Evolutionary conservation across 2,797 vertebrate species (phyloP).

Genomic region (Hemibagrus guttatus): DNA sequence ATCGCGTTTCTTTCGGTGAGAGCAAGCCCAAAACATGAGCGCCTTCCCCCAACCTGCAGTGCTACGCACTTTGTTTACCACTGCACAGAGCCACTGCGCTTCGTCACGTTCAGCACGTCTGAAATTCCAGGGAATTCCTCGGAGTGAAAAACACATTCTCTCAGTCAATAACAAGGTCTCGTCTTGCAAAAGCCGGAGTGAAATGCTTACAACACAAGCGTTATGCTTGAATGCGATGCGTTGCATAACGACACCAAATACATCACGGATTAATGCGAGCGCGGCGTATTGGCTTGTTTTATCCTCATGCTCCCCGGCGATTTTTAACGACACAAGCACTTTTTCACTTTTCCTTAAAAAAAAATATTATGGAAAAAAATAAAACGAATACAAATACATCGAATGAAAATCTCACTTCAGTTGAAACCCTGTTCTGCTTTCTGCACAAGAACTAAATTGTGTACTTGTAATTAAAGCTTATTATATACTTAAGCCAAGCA

Average conservation of each 20-base stretch:
- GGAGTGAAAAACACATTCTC: constrained; percentile 39
- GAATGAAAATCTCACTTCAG: not conserved
- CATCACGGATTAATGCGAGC: not conserved
- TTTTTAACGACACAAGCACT: not conserved
- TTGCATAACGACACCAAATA: constrained; percentile 33
- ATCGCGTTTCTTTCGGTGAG: not conserved
- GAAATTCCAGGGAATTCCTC: constrained; percentile 50
- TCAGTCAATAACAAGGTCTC: constrained; percentile 36
- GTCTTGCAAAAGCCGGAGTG: constrained; percentile 50
- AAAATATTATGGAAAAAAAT: not conserved
- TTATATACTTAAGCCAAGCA: not conserved
- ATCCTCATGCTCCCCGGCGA: not conserved
- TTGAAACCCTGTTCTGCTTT: not conserved
- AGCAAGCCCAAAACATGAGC: constrained; percentile 11
- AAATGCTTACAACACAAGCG: constrained; percentile 18
- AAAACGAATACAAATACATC: not conserved
- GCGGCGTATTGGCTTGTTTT: not conserved
- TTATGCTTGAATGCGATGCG: constrained; percentile 42
- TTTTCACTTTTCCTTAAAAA: not conserved
- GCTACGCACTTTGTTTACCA: constrained; percentile 52
- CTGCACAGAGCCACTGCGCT: constrained; percentile 20
- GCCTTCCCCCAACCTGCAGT: not conserved
- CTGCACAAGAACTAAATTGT: not conserved
- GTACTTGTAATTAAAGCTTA: not conserved
- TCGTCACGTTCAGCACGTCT: constrained; percentile 47